A percentile compares a stretch with the other conserved stretches of the same genome.
These are phyloP conservation scores for Pseudorectes ferrugineus DNA, from an alignment of 2,113 vertebrate species.

Conservation along the genomic window DNA sequence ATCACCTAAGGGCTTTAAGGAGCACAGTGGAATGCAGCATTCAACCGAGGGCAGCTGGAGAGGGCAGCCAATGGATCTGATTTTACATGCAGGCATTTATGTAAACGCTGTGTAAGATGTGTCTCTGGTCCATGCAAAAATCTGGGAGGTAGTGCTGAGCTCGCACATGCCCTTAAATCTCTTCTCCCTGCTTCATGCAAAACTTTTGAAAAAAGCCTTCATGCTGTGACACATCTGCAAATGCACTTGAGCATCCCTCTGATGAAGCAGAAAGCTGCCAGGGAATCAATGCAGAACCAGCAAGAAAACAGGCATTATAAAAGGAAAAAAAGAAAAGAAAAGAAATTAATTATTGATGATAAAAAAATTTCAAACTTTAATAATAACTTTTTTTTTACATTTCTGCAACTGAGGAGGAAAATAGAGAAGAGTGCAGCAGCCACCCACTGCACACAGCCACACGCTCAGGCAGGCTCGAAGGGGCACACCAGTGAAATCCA, in stretches of 20 bases:
- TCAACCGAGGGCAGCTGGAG: not conserved
- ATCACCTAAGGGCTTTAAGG: not conserved
- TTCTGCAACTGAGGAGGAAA: not conserved
- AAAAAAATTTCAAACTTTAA: not conserved
- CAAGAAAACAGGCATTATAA: not conserved
- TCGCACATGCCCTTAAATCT: not conserved
- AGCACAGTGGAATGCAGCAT: not conserved
- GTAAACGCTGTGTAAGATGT: accelerated
- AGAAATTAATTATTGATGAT: not conserved
- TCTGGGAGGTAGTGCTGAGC: not conserved
- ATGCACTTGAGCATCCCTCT: not conserved
- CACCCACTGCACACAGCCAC: not conserved
- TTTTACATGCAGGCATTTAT: not conserved
- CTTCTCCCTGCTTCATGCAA: not conserved
- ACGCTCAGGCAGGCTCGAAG: accelerated
- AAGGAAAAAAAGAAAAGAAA: not conserved
- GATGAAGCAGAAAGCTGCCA: not conserved
- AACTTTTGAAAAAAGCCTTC: not conserved
- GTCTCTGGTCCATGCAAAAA: not conserved
- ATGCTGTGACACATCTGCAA: not conserved
- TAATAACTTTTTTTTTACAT: not conserved
- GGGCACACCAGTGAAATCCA: not conserved
- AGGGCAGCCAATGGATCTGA: not conserved
- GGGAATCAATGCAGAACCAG: not conserved
- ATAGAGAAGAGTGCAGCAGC: not conserved